Base-by-base conservation (phyloP, 2,888 invertebrate species). In the Notocelia uddmanniana region DNA sequence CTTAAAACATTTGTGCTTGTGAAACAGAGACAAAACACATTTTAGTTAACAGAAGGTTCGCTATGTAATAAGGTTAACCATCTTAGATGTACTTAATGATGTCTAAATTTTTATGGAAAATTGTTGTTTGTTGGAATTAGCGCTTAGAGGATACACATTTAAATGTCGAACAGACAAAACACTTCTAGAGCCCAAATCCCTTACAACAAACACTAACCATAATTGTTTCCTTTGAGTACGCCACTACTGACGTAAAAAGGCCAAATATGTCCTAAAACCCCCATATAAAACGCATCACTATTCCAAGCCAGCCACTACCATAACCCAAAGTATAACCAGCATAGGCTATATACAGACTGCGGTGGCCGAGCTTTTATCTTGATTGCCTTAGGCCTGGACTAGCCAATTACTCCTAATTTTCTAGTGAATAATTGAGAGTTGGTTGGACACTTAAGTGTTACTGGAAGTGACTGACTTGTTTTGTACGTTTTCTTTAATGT, bases 341-440 rank as follows among this genome's bases (percentile, higher is more conserved):
- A 19, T 21, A 59, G 69, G 54, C 31, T 37, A 11, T 69, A 69
- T 57, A 58, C 57, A 26, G 9, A 41, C 37, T 75, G 76, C 74
- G 75, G 75, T 74, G 75, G 75, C 70, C 62, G 59, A 68, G 88
- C 89, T 89, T 85, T 89, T 87, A 89, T 81, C 87, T 81, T 83
- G 89, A 89, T 89, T 89, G 84, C 83, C 75, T 72, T 77, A 78
- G 78, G 73, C 77, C 75, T 77, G 80, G 78, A 75, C 79, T 75
- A 74, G 67, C 78, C 86, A 86, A 87, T 88, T 87, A 85, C 86
- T 81, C 76, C 83, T 85, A 84, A 87, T 85, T 88, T 83, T 80
- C 77, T 80, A 79, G 76, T 85, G 81, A 87, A 88, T 89, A 85
- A 88, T 86, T 86, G 84, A 87, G 75, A 74, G 54, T 57, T 34